These are phyloP conservation scores for Pollenia amentaria DNA, from an alignment of 2,888 invertebrate species.

Conservation along the genomic window DNA sequence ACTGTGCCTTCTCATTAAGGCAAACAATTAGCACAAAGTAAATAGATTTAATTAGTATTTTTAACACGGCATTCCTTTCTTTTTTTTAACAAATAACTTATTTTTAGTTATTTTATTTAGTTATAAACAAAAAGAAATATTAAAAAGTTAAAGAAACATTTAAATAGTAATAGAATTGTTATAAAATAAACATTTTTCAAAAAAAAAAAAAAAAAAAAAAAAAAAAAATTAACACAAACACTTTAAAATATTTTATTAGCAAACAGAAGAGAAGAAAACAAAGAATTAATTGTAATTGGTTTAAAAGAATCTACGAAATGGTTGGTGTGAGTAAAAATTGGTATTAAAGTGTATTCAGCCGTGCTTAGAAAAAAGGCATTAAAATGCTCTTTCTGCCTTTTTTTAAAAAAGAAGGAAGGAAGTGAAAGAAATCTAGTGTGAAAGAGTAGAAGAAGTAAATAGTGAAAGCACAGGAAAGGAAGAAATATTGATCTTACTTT, in stretches of 20 bases:
- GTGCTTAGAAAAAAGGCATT: no score
- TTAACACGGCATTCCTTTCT: neutral
- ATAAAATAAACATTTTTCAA: constrained; percentile 43
- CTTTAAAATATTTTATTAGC: constrained; percentile 23
- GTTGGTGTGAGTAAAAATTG: no score
- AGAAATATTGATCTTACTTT: no score
- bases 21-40: neutral
- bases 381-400: no score
- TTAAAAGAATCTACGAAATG: neutral
- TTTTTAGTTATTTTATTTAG: no score
- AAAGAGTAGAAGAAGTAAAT: no score
- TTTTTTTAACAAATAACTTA: no score
- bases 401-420: no score
- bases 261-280: no score
- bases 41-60: constrained; percentile 18
- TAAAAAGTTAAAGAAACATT: constrained; percentile 20
- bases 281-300: neutral
- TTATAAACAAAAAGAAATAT: neutral
- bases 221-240: neutral
- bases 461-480: no score
- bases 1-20: constrained; percentile 8
- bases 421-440: no score
- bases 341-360: no score
- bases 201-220: constrained; percentile 6
- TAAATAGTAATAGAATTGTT: constrained; percentile 51